phyloP scores from a whole-genome alignment of 2,888 invertebrate genomes.

The Calliphora vomitoria region DNA sequence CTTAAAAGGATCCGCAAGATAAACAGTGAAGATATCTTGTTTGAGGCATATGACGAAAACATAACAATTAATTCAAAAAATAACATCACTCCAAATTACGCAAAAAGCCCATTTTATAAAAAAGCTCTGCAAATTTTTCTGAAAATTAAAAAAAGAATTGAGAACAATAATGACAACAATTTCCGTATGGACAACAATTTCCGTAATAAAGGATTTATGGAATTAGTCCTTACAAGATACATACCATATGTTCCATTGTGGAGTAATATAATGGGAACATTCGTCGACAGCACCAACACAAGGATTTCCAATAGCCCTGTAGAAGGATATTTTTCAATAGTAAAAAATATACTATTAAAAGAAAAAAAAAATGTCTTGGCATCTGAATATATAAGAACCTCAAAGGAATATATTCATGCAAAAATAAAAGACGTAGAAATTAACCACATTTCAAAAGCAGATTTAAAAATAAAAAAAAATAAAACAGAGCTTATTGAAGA shows the following conservation, averaged over 20 bases:
- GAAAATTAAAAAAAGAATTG: background rate
- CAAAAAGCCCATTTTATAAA: background rate
- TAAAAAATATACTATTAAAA: slow-evolving; percentile 23
- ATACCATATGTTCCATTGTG: slow-evolving; percentile 12
- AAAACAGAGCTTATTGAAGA: background rate
- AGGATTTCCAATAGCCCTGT: slow-evolving; percentile 15
- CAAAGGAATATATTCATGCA: background rate
- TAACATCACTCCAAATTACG: background rate
- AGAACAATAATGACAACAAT: background rate
- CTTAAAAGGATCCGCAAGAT: background rate
- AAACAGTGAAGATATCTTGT: background rate
- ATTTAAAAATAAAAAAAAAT: background rate
- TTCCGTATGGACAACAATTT: background rate
- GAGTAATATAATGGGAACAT: slow-evolving; percentile 5
- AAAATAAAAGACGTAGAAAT: background rate
- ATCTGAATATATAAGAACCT: background rate
- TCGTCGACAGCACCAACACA: background rate
- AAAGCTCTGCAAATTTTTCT: background rate
- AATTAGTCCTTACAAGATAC: background rate
- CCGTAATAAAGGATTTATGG: background rate
- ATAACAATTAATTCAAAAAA: background rate
- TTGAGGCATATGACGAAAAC: background rate
- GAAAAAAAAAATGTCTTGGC: background rate
- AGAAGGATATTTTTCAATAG: slow-evolving; percentile 10
- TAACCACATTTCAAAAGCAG: background rate